These are phyloP conservation scores for Oreocharis arfaki DNA, from an alignment of 2,113 vertebrate species.

Conservation along the genomic window DNA sequence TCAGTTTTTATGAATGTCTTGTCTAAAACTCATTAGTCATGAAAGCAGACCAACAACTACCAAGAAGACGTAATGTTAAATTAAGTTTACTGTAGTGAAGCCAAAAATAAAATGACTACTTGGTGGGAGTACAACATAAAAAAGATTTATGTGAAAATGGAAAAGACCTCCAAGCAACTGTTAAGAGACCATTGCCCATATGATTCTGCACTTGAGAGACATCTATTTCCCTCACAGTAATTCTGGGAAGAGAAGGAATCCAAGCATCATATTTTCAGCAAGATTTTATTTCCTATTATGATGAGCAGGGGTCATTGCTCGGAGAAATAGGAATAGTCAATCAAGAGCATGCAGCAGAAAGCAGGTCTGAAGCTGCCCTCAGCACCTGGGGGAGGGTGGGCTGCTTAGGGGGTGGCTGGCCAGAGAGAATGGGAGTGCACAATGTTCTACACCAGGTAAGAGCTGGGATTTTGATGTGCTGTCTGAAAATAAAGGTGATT, in stretches of 20 bases:
- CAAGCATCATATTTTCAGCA: background rate
- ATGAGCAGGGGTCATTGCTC: conserved; percentile 9
- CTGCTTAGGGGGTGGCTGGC: background rate
- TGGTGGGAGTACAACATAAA: conserved; percentile 37
- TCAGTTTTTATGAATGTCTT: conserved; percentile 46
- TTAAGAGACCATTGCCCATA: background rate
- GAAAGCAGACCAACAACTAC: conserved; percentile 40
- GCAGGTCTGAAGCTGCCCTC: background rate
- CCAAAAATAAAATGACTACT: conserved; percentile 45
- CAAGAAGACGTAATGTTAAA: background rate
- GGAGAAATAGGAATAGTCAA: background rate
- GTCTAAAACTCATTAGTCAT: conserved; percentile 49
- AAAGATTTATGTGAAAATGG: conserved; percentile 46
- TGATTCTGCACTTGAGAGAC: conserved; percentile 20
- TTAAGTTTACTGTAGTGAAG: conserved; percentile 56
- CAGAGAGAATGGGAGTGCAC: background rate
- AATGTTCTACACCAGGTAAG: background rate
- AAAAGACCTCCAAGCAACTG: conserved; percentile 15
- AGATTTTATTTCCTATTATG: conserved; percentile 39
- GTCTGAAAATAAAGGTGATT: background rate
- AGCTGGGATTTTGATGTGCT: background rate
- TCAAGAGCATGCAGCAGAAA: background rate
- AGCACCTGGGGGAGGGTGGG: background rate
- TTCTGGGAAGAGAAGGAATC: conserved; percentile 23
- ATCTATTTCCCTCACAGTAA: conserved; percentile 3